Percentiles rank a stretch among this genome's conserved stretches.
Conservation (phyloP, 2,888 invertebrate species). For the Lasius fuliginosus region DNA sequence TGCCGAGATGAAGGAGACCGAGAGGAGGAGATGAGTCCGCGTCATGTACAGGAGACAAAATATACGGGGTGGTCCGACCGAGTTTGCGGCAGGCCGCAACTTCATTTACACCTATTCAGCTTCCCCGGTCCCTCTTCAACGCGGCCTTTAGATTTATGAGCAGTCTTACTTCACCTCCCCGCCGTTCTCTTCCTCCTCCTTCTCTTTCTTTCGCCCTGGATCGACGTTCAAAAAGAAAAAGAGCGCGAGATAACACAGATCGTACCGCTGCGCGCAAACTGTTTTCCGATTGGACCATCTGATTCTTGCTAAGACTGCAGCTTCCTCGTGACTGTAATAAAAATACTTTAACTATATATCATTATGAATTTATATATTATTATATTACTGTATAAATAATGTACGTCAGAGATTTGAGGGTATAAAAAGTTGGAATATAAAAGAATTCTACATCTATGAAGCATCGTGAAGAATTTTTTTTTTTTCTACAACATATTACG, state of each 20-base stretch:
- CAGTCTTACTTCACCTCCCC: conserved; percentile 74
- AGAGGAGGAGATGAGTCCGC: conserved; percentile 56
- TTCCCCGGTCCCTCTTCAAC: conserved; percentile 72
- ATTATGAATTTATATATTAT: background rate
- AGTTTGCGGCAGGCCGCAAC: conserved; percentile 82
- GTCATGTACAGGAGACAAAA: conserved; percentile 72
- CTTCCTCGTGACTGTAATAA: background rate
- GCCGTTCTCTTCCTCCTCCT: conserved; percentile 10
- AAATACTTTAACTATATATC: background rate
- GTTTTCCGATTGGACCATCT: background rate
- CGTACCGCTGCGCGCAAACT: background rate
- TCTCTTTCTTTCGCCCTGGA: conserved; percentile 16
- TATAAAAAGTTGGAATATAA: background rate
- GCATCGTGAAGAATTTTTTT: background rate
- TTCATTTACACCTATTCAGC: conserved; percentile 86
- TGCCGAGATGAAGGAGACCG: conserved; percentile 46
- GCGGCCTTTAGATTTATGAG: conserved; percentile 82
- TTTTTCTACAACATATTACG: background rate
- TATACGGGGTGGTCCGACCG: conserved; percentile 80
- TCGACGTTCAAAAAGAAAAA: conserved; percentile 31
- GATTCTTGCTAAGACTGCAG: background rate
- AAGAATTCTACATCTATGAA: background rate
- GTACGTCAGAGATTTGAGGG: background rate
- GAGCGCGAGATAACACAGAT: background rate
- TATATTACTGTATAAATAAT: background rate